These are phyloP conservation scores for Drosophila asahinai DNA, from an alignment of 1,140 invertebrate species.

Conservation along the genomic window DNA sequence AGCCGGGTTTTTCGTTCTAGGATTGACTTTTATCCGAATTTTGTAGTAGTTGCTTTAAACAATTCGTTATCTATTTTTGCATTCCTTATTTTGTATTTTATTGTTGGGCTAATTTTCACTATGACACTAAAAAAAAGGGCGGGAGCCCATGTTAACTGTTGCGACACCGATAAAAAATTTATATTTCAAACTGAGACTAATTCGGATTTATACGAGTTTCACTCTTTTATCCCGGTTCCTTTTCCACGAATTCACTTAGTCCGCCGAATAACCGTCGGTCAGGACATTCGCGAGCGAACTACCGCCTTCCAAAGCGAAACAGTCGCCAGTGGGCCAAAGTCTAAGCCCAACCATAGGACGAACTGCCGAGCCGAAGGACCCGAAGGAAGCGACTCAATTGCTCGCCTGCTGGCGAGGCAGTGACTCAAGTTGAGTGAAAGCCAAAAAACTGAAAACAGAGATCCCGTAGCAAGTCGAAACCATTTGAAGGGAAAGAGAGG, in stretches of 20 bases:
- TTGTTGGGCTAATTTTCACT: neutral
- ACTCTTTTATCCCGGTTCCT: neutral
- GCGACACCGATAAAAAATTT: neutral
- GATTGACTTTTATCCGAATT: neutral
- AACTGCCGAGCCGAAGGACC: constrained; percentile 5
- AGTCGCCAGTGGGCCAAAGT: constrained; percentile 37
- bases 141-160: neutral
- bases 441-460: constrained; percentile 4
- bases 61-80: no score
- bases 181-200: neutral
- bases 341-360: constrained; percentile 52
- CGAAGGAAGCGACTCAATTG: constrained; percentile 9
- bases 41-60: no score
- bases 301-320: constrained; percentile 56
- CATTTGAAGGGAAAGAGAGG: no score
- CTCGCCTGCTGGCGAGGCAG: neutral
- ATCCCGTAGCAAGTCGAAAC: no score
- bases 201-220: constrained; percentile 11
- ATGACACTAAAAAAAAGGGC: neutral
- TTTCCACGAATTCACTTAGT: constrained; percentile 11
- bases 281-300: constrained; percentile 76
- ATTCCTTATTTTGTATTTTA: no score
- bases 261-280: constrained; percentile 62
- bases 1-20: neutral
- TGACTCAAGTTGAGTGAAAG: constrained; percentile 2